A percentile compares a stretch with the other conserved stretches of the same genome.
phyloP scores from a whole-genome alignment of 2,113 vertebrate species.

The Benitochromis conjunctus region DNA sequence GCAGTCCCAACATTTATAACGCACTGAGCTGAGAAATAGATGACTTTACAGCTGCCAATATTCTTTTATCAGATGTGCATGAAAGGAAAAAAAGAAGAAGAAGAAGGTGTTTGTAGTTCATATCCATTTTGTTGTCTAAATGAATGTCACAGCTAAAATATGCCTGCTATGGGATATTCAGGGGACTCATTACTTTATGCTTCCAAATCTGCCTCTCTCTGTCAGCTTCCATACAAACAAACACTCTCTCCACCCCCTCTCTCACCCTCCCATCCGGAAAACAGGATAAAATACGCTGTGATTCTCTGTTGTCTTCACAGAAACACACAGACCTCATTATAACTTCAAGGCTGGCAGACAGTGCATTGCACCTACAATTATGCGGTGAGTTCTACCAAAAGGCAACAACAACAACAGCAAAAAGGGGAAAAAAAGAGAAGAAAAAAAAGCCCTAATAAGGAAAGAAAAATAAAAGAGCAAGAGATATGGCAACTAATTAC shows the following conservation, averaged over 20 bases:
- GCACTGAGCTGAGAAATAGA: neutral
- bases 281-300: slow-evolving; percentile 60
- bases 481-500: slow-evolving; percentile 64
- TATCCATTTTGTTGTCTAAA: slow-evolving; percentile 56
- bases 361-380: slow-evolving; percentile 68
- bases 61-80: slow-evolving; percentile 39
- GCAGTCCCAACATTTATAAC: neutral
- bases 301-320: slow-evolving; percentile 59
- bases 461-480: slow-evolving; percentile 29
- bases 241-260: neutral
- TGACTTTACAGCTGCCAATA: slow-evolving; percentile 21
- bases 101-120: slow-evolving; percentile 23
- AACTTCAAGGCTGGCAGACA: slow-evolving; percentile 71
- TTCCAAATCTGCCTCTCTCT: slow-evolving; percentile 57
- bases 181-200: slow-evolving; percentile 59
- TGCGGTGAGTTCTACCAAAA: slow-evolving; percentile 47
- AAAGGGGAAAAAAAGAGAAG: neutral
- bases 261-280: slow-evolving; percentile 46
- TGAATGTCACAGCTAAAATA: slow-evolving; percentile 65
- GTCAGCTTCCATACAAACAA: slow-evolving; percentile 67
- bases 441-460: neutral
- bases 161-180: slow-evolving; percentile 58
- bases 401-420: slow-evolving; percentile 23
- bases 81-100: neutral
- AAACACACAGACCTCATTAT: slow-evolving; percentile 72